Evolutionary conservation across 2,888 invertebrate genomes (phyloP), one percentile per base, ranked within the genome.

Genomic region (Tenthredo mesomela): DNA sequence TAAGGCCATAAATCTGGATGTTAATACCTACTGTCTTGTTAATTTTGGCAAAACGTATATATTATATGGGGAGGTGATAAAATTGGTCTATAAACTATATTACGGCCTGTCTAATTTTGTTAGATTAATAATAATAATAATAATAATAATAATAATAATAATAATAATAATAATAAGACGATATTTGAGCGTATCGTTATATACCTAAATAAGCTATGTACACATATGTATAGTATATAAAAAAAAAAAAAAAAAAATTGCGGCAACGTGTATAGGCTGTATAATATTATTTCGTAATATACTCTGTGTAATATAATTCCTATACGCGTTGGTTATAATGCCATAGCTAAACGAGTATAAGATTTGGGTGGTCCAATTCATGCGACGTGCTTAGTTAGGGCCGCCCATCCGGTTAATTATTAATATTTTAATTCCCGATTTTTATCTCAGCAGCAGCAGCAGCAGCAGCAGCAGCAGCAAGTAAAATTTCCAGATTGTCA

Each of bases 351-450:
- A 80, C 80, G 80, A 80, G 80, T 40, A 29, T 29, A 61, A 61
- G 25, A 80, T 80, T 80, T 80, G 80, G 80, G 80, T 80, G 80
- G 80, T 80, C 80, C 80, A 50, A 80, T 61, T 80, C 40, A 10
- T 58, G 58, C 25, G 61, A 37, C 61, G 80, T 61, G 37, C 61
- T 61, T 80, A 40, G 21, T 61, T 80, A 40, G 21, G 33, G 37
- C 80, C 61, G 61, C n/a, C 80, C 80, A 40, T 80, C 33, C n/a
- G 61, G 40, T 80, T 80, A 61, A 80, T 80, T 61, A 80, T 40
- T 80, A 58, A 80, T 80, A 80, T 61, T 80, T 61, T 58, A 80
- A 61, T 80, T 25, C 80, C 61, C 37, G 80, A 80, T 61, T 80
- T 80, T 58, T 54, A 77, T 77, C 77, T 77, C 71, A 9, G n/a